phyloP scores from a whole-genome alignment of 2,113 vertebrate species.

The Amblyornis subalaris region DNA sequence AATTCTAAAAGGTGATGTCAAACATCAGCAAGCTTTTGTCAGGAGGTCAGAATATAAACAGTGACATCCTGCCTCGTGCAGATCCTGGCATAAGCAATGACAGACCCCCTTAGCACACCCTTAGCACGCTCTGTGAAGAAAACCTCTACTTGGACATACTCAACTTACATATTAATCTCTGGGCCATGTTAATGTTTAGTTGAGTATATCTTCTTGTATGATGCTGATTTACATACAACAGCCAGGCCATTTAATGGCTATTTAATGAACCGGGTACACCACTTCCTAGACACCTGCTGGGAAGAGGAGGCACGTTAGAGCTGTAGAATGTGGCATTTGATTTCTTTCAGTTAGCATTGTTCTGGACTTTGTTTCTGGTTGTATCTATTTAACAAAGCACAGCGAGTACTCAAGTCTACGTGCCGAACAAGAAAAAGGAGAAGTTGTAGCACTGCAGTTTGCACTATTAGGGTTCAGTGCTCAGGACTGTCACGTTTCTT shows the following conservation, averaged over 20 bases:
- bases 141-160: background rate
- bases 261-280: background rate
- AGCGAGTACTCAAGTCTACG: fast-evolving
- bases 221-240: background rate
- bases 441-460: background rate
- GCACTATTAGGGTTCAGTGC: background rate
- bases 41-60: background rate
- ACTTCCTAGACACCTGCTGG: background rate
- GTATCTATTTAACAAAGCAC: background rate
- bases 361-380: background rate
- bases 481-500: background rate
- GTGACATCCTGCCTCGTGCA: background rate
- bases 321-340: background rate
- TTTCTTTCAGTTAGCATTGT: background rate
- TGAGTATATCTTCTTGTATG: background rate
- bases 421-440: background rate
- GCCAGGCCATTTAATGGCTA: background rate
- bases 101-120: background rate
- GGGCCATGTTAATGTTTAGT: background rate
- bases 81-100: background rate
- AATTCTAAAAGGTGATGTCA: background rate
- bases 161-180: background rate
- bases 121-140: background rate
- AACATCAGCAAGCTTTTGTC: background rate
- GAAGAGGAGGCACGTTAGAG: background rate